These are phyloP conservation scores for Acipenser transmontanus DNA, from an alignment of 2,797 vertebrate genomes.

Conservation along the genomic window DNA sequence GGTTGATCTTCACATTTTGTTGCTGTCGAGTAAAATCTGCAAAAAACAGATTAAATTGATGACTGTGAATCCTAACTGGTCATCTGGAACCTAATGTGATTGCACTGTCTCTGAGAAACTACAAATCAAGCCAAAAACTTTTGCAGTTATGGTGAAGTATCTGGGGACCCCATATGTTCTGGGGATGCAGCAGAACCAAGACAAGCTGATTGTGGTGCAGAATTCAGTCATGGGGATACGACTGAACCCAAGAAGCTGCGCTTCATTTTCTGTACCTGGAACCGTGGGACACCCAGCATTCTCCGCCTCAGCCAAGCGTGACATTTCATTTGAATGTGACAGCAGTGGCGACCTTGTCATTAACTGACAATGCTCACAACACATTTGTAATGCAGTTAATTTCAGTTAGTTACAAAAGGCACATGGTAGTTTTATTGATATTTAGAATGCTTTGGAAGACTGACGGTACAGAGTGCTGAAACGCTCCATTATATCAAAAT, in stretches of 20 bases:
- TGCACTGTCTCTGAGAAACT: too few species aligned
- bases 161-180: constrained; percentile 66
- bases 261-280: constrained; percentile 65
- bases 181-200: constrained; percentile 61
- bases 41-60: too few species aligned
- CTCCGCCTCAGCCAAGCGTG: constrained; percentile 68
- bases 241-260: constrained; percentile 47
- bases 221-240: constrained; percentile 51
- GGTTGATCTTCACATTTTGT: too few species aligned
- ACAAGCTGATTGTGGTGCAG: constrained; percentile 53
- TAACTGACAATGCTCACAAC: constrained; percentile 37
- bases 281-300: constrained; percentile 57
- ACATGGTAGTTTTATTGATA: constrained; percentile 12
- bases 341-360: constrained; percentile 66
- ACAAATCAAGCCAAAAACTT: constrained; percentile 49
- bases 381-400: constrained; percentile 35
- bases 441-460: not conserved
- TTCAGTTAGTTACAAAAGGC: constrained; percentile 28
- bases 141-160: constrained; percentile 49
- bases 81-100: too few species aligned
- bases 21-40: too few species aligned
- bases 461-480: too few species aligned
- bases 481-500: too few species aligned
- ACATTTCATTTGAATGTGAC: constrained; percentile 69
- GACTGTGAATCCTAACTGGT: too few species aligned